phyloP scores from a whole-genome alignment of 2,888 invertebrate genomes.

The Thalpophila matura region DNA sequence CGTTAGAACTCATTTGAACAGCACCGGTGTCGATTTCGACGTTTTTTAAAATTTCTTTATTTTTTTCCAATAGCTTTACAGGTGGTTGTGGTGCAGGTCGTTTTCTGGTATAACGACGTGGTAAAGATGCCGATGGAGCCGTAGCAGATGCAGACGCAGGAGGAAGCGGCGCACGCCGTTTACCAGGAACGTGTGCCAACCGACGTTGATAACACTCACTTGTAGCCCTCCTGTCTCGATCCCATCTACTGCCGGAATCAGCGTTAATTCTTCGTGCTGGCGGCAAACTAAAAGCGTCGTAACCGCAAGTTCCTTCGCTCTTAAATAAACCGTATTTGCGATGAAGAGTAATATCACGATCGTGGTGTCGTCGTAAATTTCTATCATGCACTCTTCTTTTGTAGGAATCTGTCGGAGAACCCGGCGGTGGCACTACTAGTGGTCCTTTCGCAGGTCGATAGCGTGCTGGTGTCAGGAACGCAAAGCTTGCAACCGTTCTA shows the following conservation, averaged over 20 bases:
- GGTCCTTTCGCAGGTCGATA: conserved; percentile 83
- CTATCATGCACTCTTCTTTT: conserved; percentile 91
- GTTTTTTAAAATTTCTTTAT: conserved; percentile 65
- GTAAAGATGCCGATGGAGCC: conserved; percentile 76
- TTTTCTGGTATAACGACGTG: conserved; percentile 77
- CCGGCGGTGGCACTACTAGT: conserved; percentile 84
- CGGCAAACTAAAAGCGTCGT: conserved; percentile 84
- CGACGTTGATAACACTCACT: conserved; percentile 92
- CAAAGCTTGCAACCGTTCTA: conserved; percentile 93
- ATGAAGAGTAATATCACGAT: conserved; percentile 91
- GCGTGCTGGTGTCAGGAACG: conserved; percentile 91
- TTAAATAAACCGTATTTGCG: conserved; percentile 92
- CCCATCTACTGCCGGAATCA: conserved; percentile 64
- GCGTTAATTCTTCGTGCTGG: conserved; percentile 66
- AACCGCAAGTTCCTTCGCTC: conserved; percentile 72
- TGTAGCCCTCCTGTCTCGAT: conserved; percentile 89
- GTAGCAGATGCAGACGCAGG: conserved; percentile 81
- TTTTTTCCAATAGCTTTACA: conserved; percentile 54
- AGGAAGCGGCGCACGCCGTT: conserved; percentile 93
- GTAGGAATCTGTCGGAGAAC: conserved; percentile 92
- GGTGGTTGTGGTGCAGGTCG: conserved; percentile 91
- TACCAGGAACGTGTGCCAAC: conserved; percentile 94
- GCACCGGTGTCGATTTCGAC: conserved; percentile 30
- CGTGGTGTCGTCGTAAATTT: conserved; percentile 90
- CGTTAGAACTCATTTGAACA: conserved; percentile 69